phyloP scores from a whole-genome alignment of 2,113 vertebrate genomes.

The Aphyosemion australe region DNA sequence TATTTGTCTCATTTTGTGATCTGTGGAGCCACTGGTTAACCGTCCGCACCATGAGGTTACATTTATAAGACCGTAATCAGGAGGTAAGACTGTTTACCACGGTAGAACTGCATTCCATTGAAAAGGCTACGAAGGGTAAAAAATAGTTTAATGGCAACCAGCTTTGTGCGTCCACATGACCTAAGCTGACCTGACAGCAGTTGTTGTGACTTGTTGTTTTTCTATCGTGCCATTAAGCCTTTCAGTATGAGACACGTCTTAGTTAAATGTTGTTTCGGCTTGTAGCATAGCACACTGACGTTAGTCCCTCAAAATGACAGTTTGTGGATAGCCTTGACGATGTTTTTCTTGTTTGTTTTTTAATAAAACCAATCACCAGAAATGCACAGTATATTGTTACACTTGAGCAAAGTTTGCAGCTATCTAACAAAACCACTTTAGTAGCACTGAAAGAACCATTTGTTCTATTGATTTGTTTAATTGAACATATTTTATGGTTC shows the following conservation, averaged over 20 bases:
- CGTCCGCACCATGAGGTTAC: conserved; percentile 8
- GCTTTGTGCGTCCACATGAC: conserved; percentile 6
- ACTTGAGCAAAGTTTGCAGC: conserved; percentile 20
- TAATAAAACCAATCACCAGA: conserved; percentile 30
- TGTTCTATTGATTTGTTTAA: background rate
- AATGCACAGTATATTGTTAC: conserved; percentile 25
- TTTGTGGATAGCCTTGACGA: conserved; percentile 8
- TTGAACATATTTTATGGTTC: background rate
- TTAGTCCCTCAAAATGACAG: conserved; percentile 18
- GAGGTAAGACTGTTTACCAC: conserved; percentile 28
- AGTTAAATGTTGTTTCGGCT: conserved; percentile 28
- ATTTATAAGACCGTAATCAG: background rate
- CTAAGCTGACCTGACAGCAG: conserved; percentile 7
- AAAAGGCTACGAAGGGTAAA: conserved; percentile 10
- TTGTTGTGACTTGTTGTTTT: conserved; percentile 14
- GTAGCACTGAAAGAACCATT: conserved; percentile 40
- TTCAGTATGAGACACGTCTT: conserved; percentile 32
- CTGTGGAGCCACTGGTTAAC: conserved; percentile 14
- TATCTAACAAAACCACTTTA: conserved; percentile 24
- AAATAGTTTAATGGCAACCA: background rate
- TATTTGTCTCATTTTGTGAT: conserved; percentile 33
- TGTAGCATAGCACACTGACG: conserved; percentile 39
- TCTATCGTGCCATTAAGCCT: conserved; percentile 49
- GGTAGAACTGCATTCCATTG: background rate
- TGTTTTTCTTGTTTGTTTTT: conserved; percentile 9